Base-by-base conservation (phyloP, 2,797 vertebrate species). In the Sebastes jordani region DNA sequence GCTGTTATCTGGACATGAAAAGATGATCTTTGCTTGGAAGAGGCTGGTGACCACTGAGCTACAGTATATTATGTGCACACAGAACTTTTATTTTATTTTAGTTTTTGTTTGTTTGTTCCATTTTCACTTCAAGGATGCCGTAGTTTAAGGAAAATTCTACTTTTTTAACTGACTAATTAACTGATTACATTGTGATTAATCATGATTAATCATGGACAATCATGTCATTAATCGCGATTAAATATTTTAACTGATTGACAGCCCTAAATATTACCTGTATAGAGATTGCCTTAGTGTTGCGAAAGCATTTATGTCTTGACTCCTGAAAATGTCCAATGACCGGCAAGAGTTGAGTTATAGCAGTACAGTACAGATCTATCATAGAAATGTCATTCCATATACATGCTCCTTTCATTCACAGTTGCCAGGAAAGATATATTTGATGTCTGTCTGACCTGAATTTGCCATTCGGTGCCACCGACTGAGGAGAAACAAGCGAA, bases 401-500 rank as follows among this genome's bases (percentile, higher is more conserved):
- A 27, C 13, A 23, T 58, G 27, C 67, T 73, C 7, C n/a, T 67
- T 70, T 84, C 38, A 83, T 63, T 81, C 65, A 70, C 29, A 56
- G 7, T 11, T 71, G 69, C 52, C 74, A 76, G 30, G 11, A 83
- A 66, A 88, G 29, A 27, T 64, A 25, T 42, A 60, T 46, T 80
- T 88, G 80, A 90, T 71, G 61, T 46, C 72, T 61, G 73, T 8
- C 67, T 74, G 83, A 82, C 78, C 82, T 84, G 81, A 83, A 87
- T 86, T 85, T 82, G 58, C 71, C 66, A 80, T 81, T 72, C 71
- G 56, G 20, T 5, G 22, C 18, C 68, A 34, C 72, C 2, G 5
- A 76, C 76, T 60, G 76, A 83, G 59, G 71, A 73, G 56, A 82
- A 68, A 60, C 16, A 78, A 78, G 10, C 10, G n/a, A 75, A 64